phyloP scores from a whole-genome alignment of 2,797 vertebrate genomes.

The Coilia nasus region DNA sequence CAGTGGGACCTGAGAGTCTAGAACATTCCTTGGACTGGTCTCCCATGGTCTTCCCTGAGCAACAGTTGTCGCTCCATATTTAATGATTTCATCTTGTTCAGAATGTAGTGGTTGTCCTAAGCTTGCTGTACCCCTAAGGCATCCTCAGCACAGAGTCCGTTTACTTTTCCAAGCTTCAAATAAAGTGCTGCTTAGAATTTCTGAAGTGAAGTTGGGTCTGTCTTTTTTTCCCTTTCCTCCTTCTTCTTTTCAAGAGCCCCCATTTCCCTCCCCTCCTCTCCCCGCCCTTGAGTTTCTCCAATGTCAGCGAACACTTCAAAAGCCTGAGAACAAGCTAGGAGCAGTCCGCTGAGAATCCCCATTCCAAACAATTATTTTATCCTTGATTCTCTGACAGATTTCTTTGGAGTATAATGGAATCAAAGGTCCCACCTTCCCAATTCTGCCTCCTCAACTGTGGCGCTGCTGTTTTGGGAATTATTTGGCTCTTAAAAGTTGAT shows the following conservation, averaged over 20 bases:
- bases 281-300: conserved; percentile 70
- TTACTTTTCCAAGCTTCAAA: conserved; percentile 60
- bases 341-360: conserved; percentile 68
- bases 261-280: conserved; percentile 52
- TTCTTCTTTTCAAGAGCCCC: conserved; percentile 61
- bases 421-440: conserved; percentile 74
- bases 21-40: conserved; percentile 47
- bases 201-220: conserved; percentile 58
- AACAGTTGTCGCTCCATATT: conserved; percentile 60
- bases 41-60: conserved; percentile 45
- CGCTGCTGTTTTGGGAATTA: conserved; percentile 26
- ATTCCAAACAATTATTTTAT: conserved; percentile 70
- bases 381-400: conserved; percentile 67
- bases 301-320: conserved; percentile 74
- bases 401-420: conserved; percentile 84
- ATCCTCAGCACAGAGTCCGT: conserved; percentile 35
- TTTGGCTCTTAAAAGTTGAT: conserved; percentile 14
- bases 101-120: conserved; percentile 51
- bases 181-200: conserved; percentile 64
- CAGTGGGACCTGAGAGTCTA: conserved; percentile 42
- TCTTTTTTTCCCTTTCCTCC: conserved; percentile 44
- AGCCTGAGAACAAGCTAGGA: conserved; percentile 64
- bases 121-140: conserved; percentile 28
- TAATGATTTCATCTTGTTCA: conserved; percentile 62
- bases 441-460: conserved; percentile 46